A percentile compares a stretch with the other conserved stretches of the same genome.
Evolutionary conservation across 2,888 invertebrate species (phyloP).

Genomic region (Oscheius sp.): DNA sequence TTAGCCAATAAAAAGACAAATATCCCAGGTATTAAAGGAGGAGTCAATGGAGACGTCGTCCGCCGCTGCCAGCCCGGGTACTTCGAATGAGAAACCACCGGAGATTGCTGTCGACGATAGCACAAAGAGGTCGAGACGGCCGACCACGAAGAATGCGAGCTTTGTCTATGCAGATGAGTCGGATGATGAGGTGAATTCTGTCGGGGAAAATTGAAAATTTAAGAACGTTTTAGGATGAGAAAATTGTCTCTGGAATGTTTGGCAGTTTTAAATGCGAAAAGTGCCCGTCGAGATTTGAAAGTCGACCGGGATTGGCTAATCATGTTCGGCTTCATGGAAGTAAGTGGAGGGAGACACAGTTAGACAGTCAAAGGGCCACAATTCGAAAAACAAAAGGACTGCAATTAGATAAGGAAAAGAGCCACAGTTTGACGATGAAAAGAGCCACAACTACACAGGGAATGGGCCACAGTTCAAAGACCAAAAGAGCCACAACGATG

Average conservation of each 20-base stretch:
- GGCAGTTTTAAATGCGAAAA: constrained; percentile 36
- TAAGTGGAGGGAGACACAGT: neutral
- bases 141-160: constrained; percentile 16
- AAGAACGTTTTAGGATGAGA: constrained; percentile 25
- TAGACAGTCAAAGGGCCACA: too few species aligned
- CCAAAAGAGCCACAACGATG: too few species aligned
- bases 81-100: neutral
- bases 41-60: neutral
- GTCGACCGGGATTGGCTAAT: constrained; percentile 45
- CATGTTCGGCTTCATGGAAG: constrained; percentile 47
- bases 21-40: too few species aligned
- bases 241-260: constrained; percentile 12
- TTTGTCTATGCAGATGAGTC: constrained; percentile 36
- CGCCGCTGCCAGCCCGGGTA: constrained; percentile 12
- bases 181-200: constrained; percentile 24
- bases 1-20: too few species aligned
- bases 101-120: constrained; percentile 15
- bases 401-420: too few species aligned
- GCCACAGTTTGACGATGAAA: too few species aligned
- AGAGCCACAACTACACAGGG: too few species aligned
- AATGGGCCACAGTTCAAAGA: too few species aligned
- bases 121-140: constrained; percentile 17
- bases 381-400: too few species aligned
- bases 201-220: neutral
- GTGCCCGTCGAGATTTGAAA: constrained; percentile 49